phyloP scores from a whole-genome alignment of 2,888 invertebrate genomes.

The Dromius quadrimaculatus region DNA sequence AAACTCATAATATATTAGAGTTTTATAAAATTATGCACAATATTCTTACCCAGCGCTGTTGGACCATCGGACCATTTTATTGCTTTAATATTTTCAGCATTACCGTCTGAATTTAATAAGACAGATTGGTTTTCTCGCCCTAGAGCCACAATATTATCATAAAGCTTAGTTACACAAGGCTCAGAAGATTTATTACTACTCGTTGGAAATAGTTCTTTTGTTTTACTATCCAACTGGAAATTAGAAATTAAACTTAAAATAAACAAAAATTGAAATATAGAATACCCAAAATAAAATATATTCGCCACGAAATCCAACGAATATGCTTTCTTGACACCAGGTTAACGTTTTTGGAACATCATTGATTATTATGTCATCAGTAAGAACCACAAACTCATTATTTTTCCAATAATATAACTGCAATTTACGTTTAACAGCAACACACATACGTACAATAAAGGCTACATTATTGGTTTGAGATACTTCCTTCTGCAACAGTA shows the following conservation, averaged over 20 bases:
- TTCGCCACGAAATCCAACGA: slow-evolving; percentile 88
- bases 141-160: slow-evolving; percentile 82
- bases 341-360: slow-evolving; percentile 85
- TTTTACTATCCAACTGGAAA: slow-evolving; percentile 70
- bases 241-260: slow-evolving; percentile 24
- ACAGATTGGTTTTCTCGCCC: slow-evolving; percentile 91
- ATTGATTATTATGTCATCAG: slow-evolving; percentile 80
- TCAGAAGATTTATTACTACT: slow-evolving; percentile 83
- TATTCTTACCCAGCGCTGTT: slow-evolving; percentile 71
- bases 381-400: slow-evolving; percentile 80
- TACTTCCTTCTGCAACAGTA: slow-evolving; percentile 67
- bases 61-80: slow-evolving; percentile 87
- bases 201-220: slow-evolving; percentile 87
- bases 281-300: slow-evolving; percentile 81
- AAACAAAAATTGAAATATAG: not conserved
- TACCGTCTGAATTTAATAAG: slow-evolving; percentile 81
- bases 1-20: slow-evolving; percentile 56
- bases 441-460: slow-evolving; percentile 85
- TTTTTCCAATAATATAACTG: slow-evolving; percentile 92
- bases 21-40: not conserved
- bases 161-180: slow-evolving; percentile 84
- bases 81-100: slow-evolving; percentile 77
- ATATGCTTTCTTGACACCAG: slow-evolving; percentile 88
- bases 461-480: slow-evolving; percentile 81
- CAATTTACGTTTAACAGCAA: slow-evolving; percentile 86